Percentiles rank a stretch among this genome's conserved stretches.
Evolutionary conservation across 2,797 vertebrate genomes (phyloP).

Genomic region (Pachyuromys duprasi): DNA sequence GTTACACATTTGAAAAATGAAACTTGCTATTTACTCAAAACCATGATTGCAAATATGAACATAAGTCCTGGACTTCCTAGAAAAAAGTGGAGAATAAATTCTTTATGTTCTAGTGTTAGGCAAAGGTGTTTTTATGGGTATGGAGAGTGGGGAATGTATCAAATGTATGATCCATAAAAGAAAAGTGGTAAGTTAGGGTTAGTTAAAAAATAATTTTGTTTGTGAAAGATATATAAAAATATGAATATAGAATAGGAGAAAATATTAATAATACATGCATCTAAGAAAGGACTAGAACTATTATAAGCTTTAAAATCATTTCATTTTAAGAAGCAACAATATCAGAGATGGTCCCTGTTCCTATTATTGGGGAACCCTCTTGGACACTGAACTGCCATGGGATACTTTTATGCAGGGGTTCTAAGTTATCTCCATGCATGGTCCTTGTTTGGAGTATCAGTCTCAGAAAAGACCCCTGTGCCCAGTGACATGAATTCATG

Average conservation of each 20-base stretch:
- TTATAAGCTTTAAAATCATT: neutral
- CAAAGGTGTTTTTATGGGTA: neutral
- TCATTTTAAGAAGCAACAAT: neutral
- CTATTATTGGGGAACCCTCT: too few relatives aligned
- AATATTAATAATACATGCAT: neutral
- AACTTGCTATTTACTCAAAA: neutral
- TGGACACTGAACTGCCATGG: too few relatives aligned
- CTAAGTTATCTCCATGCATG: too few relatives aligned
- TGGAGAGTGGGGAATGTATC: neutral
- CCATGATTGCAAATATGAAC: neutral
- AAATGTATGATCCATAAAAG: neutral
- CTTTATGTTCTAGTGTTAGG: neutral
- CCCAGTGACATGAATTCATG: too few relatives aligned
- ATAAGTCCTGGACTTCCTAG: neutral
- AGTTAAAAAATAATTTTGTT: neutral
- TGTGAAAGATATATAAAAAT: neutral
- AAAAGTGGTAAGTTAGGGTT: neutral
- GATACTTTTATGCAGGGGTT: too few relatives aligned
- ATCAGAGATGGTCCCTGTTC: too few relatives aligned
- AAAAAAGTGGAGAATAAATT: neutral
- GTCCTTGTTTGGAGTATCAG: too few relatives aligned
- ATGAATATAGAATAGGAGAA: neutral
- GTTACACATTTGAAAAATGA: neutral
- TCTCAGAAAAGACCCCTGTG: too few relatives aligned
- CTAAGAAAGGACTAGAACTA: slow-evolving; percentile 1